Evolutionary conservation across 2,888 invertebrate species (phyloP).

Genomic region (Octodonta nipae): DNA sequence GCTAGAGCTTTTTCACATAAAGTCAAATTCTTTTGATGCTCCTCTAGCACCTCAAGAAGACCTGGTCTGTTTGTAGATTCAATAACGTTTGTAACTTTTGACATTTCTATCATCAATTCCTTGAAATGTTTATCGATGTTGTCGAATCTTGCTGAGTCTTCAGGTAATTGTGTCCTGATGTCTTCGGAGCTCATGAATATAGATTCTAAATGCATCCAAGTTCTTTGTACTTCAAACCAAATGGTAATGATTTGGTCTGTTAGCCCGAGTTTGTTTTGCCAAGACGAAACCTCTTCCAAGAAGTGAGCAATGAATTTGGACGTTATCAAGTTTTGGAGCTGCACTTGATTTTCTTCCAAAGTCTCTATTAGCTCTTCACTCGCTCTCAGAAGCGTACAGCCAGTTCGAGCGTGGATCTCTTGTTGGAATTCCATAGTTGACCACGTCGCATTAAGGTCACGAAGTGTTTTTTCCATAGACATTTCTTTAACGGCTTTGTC

Average conservation of each 20-base stretch:
- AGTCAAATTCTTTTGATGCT: slow-evolving; percentile 69
- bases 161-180: slow-evolving; percentile 83
- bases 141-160: slow-evolving; percentile 86
- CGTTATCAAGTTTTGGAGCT: slow-evolving; percentile 89
- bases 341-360: slow-evolving; percentile 93
- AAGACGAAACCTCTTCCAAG: slow-evolving; percentile 81
- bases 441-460: slow-evolving; percentile 85
- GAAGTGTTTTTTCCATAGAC: slow-evolving; percentile 92
- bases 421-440: slow-evolving; percentile 85
- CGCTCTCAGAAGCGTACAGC: slow-evolving; percentile 72
- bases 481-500: slow-evolving; percentile 97
- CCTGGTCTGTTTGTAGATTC: slow-evolving; percentile 44
- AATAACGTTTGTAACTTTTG: slow-evolving; percentile 76
- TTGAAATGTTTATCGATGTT: slow-evolving; percentile 83
- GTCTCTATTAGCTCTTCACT: slow-evolving; percentile 94
- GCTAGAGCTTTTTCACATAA: slow-evolving; percentile 93
- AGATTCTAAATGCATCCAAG: slow-evolving; percentile 93
- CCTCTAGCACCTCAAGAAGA: slow-evolving; percentile 65
- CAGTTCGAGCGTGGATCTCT: slow-evolving; percentile 76
- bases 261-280: slow-evolving; percentile 84
- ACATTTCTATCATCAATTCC: slow-evolving; percentile 62
- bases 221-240: slow-evolving; percentile 84
- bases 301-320: slow-evolving; percentile 96
- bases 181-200: slow-evolving; percentile 98
- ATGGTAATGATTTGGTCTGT: slow-evolving; percentile 87